Base-by-base conservation (phyloP, 2,113 vertebrate genomes). In the Calidris pugnax region DNA sequence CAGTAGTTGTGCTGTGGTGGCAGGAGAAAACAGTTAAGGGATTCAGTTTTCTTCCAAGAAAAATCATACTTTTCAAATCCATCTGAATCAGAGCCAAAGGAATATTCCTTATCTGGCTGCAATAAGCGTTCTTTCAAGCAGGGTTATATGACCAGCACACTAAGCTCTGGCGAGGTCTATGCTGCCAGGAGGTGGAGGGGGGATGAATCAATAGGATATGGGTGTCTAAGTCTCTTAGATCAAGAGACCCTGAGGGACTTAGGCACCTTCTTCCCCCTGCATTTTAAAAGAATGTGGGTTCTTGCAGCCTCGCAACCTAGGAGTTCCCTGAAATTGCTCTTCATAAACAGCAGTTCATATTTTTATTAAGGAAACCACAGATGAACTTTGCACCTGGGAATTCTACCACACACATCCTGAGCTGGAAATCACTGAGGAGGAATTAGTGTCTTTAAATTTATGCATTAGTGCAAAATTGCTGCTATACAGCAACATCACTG, bases 61-160 rank as follows among this genome's bases (percentile, higher is more conserved):
- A 96, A 98, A 98, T 95, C 90, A 93, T 94, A 93, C 90, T 97
- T 97, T 97, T 92, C 67, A 95, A 96, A 97, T 95, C 71, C 87
- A 62, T 96, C 93, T 97, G 97, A 98, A 93, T 43, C 72, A 39
- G 20, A 93, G 97, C 97, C 97, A 98, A 95, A 77, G 81, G 95
- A 97, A 96, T 98, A 96, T 94, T 98, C 97, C 91, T 97, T 98
- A 98, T 98, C 97, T 97, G 93, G 91, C 94, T 95, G 53, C 62
- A 97, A 80, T 53, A 96, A 96, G 18, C 0, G 0, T 43, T 96
- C 53, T 94, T 97, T 97, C 81, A 91, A 88, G 74, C 41, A 80
- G 28, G n/a, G 76, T 85, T 91, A 32, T 94, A 37, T 92, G 92
- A 75, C 45, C 5, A 3, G 39, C 45, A 56, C 85, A 89, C 20